Percentiles rank a stretch among this genome's conserved stretches.
Evolutionary conservation across 2,888 invertebrate genomes (phyloP).

Genomic region (Xanthorhoe spadicearia): DNA sequence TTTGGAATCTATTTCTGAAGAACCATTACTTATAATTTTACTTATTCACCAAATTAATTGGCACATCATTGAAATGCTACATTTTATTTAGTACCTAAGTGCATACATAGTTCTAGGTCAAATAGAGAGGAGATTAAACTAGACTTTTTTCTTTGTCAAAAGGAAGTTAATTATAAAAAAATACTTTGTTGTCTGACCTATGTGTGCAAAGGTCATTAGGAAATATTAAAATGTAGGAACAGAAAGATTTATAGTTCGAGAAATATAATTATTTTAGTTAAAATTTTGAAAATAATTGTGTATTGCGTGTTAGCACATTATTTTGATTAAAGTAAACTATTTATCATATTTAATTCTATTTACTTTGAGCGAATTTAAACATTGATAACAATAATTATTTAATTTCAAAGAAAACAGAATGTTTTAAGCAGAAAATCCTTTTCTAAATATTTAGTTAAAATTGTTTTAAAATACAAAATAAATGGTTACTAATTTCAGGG

Average conservation of each 20-base stretch:
- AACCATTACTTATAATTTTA: constrained; percentile 2
- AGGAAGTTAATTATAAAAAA: neutral
- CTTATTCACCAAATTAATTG: constrained; percentile 7
- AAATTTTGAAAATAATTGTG: neutral
- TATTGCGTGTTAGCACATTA: too few species aligned
- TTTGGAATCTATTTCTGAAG: neutral
- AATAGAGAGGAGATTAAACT: neutral
- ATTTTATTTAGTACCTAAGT: neutral
- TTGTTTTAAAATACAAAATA: neutral
- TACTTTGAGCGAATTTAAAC: neutral
- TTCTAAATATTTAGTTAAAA: neutral
- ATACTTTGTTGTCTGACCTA: neutral
- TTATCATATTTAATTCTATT: neutral
- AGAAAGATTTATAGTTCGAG: neutral
- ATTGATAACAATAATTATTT: neutral
- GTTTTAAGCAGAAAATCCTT: neutral
- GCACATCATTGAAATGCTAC: constrained; percentile 18
- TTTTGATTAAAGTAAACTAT: too few species aligned
- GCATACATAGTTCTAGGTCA: neutral
- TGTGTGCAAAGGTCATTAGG: neutral
- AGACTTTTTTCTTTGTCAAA: neutral
- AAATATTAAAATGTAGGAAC: neutral
- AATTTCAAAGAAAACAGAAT: neutral
- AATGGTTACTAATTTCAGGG: neutral
- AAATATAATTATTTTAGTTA: neutral